These are phyloP conservation scores for Morpho achilles DNA, from an alignment of 2,888 invertebrate genomes.

Conservation along the genomic window DNA sequence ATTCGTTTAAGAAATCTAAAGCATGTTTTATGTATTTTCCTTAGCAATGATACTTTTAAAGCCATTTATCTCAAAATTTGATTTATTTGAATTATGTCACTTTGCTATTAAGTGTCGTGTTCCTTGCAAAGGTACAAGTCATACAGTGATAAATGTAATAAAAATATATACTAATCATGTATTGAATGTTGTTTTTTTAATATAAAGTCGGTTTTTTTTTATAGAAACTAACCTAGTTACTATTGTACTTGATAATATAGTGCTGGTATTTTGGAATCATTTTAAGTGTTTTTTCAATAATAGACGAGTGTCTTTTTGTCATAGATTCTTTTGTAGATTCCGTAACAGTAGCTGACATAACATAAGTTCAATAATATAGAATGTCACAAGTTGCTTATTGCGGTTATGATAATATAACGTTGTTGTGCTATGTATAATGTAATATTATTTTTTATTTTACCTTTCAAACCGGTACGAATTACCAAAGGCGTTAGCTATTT, in stretches of 20 bases:
- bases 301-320: slow-evolving; percentile 1
- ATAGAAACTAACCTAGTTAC: slow-evolving; percentile 21
- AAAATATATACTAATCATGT: not conserved
- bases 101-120: no score
- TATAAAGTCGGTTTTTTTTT: slow-evolving; percentile 10
- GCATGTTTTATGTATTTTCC: no score
- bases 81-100: no score
- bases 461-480: slow-evolving; percentile 73
- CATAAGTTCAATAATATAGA: slow-evolving; percentile 18
- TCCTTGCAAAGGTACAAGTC: not conserved
- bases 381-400: slow-evolving; percentile 47
- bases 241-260: slow-evolving; percentile 21
- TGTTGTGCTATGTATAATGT: slow-evolving; percentile 53
- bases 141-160: not conserved
- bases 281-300: slow-evolving; percentile 1
- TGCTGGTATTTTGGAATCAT: slow-evolving; percentile 20
- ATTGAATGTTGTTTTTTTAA: slow-evolving; percentile 16
- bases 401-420: slow-evolving; percentile 45
- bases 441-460: slow-evolving; percentile 53
- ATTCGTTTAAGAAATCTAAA: no score
- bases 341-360: slow-evolving; percentile 4
- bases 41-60: no score
- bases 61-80: no score
- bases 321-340: not conserved
- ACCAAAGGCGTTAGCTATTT: slow-evolving; percentile 74